phyloP scores from a whole-genome alignment of 2,888 invertebrate species.

The Fissipunctia ypsillon region DNA sequence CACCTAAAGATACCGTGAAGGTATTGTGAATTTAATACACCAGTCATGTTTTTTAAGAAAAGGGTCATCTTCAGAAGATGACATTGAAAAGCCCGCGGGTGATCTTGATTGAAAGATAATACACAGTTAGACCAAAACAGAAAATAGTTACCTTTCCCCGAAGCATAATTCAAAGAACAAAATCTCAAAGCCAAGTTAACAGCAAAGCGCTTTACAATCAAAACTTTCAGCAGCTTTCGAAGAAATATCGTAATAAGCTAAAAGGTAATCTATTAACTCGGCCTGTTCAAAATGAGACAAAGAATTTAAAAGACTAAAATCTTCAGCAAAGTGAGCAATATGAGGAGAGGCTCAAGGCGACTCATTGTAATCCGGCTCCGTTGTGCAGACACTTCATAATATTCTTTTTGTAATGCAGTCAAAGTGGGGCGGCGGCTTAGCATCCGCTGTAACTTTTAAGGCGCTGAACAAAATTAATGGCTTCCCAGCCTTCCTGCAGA shows the following conservation, averaged over 20 bases:
- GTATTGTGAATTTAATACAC: background rate
- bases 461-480: conserved; percentile 85
- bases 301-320: conserved; percentile 62
- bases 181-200: conserved; percentile 12
- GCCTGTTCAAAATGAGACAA: conserved; percentile 39
- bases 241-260: conserved; percentile 50
- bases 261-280: conserved; percentile 55
- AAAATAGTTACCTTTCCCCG: background rate
- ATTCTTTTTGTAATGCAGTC: conserved; percentile 78
- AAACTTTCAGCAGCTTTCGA: conserved; percentile 5
- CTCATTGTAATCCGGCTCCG: conserved; percentile 76
- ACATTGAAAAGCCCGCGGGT: background rate
- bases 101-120: background rate
- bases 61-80: background rate
- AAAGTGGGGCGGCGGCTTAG: conserved; percentile 76
- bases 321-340: conserved; percentile 67
- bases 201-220: conserved; percentile 7
- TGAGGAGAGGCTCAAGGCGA: conserved; percentile 65
- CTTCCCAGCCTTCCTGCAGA: conserved; percentile 64
- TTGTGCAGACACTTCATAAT: conserved; percentile 71
- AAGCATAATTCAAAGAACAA: conserved; percentile 26
- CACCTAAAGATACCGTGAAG: too few relatives aligned
- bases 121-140: conserved; percentile 11
- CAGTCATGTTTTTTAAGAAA: background rate
- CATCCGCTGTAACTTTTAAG: conserved; percentile 79